phyloP scores from a whole-genome alignment of 2,113 vertebrate genomes.

The Sorex araneus region DNA sequence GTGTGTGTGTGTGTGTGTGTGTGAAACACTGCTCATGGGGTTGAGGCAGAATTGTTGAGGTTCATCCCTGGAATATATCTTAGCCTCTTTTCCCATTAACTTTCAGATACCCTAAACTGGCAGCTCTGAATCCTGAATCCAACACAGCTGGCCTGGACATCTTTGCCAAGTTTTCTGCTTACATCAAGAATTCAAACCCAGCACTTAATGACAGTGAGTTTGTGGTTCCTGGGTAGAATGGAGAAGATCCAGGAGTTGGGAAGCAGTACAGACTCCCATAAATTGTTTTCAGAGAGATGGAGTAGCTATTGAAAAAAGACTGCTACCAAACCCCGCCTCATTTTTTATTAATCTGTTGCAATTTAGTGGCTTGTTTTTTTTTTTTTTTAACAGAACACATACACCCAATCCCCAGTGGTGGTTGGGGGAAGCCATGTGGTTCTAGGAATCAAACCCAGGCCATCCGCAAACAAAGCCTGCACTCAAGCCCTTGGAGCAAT shows the following conservation, averaged over 20 bases:
- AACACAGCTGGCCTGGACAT: conserved; percentile 95
- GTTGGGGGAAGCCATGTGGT: too few relatives aligned
- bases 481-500: too few relatives aligned
- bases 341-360: not conserved
- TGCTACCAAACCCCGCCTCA: not conserved
- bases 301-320: not conserved
- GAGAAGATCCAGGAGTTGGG: not conserved
- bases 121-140: conserved; percentile 94
- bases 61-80: not conserved
- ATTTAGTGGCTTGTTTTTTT: not conserved
- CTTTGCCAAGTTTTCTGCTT: conserved; percentile 96
- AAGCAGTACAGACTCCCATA: not conserved
- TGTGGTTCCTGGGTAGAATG: not conserved
- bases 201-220: conserved; percentile 92
- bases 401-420: too few relatives aligned
- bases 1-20: too few relatives aligned
- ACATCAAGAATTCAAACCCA: conserved; percentile 96
- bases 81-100: conserved; percentile 7
- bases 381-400: not conserved
- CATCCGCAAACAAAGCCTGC: too few relatives aligned
- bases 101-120: conserved; percentile 92
- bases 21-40: too few relatives aligned
- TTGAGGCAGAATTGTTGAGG: not conserved
- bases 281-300: conserved; percentile 2
- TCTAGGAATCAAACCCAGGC: too few relatives aligned